phyloP scores from a whole-genome alignment of 2,888 invertebrate species.

The Sphaerophoria rueppellii region DNA sequence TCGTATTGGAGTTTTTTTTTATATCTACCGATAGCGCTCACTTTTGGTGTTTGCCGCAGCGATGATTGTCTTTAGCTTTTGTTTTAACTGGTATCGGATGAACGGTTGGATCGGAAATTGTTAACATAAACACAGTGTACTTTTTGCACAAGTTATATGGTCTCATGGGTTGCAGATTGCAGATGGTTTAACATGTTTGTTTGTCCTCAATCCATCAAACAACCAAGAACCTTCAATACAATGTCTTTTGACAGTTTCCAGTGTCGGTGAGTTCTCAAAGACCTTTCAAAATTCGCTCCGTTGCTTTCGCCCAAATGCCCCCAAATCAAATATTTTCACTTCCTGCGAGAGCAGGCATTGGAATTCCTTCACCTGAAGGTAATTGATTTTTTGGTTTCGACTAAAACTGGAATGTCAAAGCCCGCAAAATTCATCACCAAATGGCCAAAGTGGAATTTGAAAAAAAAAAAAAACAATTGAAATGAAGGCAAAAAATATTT shows the following conservation, averaged over 20 bases:
- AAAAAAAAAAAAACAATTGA: not conserved
- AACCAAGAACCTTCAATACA: no score
- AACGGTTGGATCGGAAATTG: not conserved
- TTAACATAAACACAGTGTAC: not conserved
- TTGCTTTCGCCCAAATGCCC: not conserved
- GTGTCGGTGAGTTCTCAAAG: not conserved
- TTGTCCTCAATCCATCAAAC: no score
- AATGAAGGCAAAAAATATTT: not conserved
- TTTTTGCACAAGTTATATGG: not conserved
- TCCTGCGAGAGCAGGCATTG: constrained; percentile 10
- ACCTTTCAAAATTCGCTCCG: not conserved
- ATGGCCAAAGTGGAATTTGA: constrained; percentile 13
- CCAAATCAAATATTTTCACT: constrained; percentile 35
- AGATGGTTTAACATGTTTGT: no score
- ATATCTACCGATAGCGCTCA: constrained; percentile 26
- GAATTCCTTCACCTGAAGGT: constrained; percentile 43
- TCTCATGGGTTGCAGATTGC: not conserved
- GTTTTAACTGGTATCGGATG: constrained; percentile 23
- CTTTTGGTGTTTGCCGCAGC: constrained; percentile 28
- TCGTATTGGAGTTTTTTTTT: constrained; percentile 56
- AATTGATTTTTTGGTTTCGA: constrained; percentile 51
- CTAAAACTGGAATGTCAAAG: constrained; percentile 43
- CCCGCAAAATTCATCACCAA: constrained; percentile 67
- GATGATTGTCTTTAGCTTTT: constrained; percentile 55
- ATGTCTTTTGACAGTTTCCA: constrained; percentile 19